Evolutionary conservation across 2,888 invertebrate species (phyloP), one percentile per base, ranked within the genome.

Genomic region (Andrena marginata): DNA sequence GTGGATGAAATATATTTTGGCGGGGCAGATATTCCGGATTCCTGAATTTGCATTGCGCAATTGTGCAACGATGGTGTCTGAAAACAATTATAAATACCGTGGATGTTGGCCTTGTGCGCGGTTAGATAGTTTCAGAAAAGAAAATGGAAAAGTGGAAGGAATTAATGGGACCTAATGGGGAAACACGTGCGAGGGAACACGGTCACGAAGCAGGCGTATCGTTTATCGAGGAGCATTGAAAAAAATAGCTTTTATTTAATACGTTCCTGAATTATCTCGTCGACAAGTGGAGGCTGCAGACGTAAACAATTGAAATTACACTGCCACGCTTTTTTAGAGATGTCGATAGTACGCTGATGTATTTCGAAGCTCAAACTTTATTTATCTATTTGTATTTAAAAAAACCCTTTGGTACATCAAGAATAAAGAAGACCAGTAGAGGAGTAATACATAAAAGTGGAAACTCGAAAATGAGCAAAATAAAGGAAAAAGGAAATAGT

Each of bases 211-310:
- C 48, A n/a, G 68, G 42, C 49, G 49, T 64, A 63, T 23, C 26
- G 51, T 64, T 80, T 79, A 69, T 73, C 68, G 51, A 23, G 29
- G 33, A 26, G n/a, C 31, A 59, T 79, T 72, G 42, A 42, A 42
- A 13, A 42, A 42, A 54, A 20, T 54, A 2, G 8, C 23, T 54
- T 20, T 23, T 10, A 23, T 54, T 23, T 54, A 10, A 10, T 10
- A 4, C 5, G 8, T 23, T 20, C 26, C 56, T 56, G 23, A 23
- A 20, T 56, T 56, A 56, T 56, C 20, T 54, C 54, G 8, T 54
- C 10, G 23, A 54, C 54, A 10, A 54, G 26, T 54, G 23, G 54
- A 3, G 5, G 20, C 7, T 26, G 8, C 54, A 26, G 3, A 23
- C 54, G 23, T 26, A 20, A 23, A 8, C 10, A 56, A 56, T n/a